Evolutionary conservation across 2,113 vertebrate species (phyloP).

Genomic region (Spilogale gracilis): DNA sequence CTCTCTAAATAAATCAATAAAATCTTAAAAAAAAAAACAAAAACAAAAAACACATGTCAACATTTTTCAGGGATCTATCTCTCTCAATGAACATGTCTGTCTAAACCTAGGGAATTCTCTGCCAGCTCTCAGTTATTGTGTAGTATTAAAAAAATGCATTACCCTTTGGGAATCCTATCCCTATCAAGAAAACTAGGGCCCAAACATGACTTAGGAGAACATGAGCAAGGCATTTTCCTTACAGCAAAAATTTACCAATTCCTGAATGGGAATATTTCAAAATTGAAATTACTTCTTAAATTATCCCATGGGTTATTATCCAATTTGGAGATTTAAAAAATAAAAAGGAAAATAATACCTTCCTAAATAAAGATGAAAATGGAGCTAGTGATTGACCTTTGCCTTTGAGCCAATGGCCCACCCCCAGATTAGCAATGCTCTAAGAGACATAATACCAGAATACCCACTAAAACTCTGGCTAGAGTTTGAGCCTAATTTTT

Average conservation of each 20-base stretch:
- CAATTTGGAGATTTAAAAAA: neutral
- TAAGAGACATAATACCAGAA: neutral
- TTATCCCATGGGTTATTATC: neutral
- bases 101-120: neutral
- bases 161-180: neutral
- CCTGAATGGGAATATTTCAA: neutral
- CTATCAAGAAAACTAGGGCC: neutral
- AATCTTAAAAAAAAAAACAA: neutral
- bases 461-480: neutral
- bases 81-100: neutral
- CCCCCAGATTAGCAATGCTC: neutral
- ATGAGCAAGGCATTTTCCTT: neutral
- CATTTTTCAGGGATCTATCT: neutral
- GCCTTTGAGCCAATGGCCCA: neutral
- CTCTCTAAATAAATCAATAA: neutral
- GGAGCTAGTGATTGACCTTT: neutral
- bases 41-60: neutral
- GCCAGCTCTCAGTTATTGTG: neutral
- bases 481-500: neutral
- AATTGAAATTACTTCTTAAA: conserved; percentile 26
- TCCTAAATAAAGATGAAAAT: neutral
- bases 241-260: neutral
- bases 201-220: neutral
- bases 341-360: neutral
- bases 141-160: neutral